Percentiles rank a stretch among this genome's conserved stretches.
Conservation (phyloP, 2,888 invertebrate genomes). For the Drosophila meridionalis region DNA sequence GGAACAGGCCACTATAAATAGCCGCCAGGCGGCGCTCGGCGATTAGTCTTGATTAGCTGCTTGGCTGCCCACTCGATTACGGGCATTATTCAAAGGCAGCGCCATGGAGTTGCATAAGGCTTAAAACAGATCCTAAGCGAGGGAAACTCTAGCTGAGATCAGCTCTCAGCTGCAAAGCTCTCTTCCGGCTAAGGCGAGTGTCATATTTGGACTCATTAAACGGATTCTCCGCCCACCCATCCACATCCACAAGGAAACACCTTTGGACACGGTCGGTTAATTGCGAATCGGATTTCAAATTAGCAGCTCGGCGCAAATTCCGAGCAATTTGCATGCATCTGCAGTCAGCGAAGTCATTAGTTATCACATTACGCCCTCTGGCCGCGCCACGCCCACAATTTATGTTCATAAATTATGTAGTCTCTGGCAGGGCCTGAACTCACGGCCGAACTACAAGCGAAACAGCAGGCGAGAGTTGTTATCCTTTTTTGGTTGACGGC, state of each 20-base stretch:
- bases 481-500: conserved; percentile 39
- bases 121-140: too few species aligned
- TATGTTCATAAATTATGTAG: conserved; percentile 70
- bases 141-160: not conserved
- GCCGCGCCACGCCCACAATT: conserved; percentile 47
- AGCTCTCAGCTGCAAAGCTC: not conserved
- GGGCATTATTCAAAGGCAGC: conserved; percentile 17
- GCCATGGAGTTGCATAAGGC: not conserved
- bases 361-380: conserved; percentile 43
- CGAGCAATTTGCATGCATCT: conserved; percentile 68
- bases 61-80: conserved; percentile 34
- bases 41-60: conserved; percentile 53
- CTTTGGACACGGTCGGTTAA: conserved; percentile 15
- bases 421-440: conserved; percentile 42
- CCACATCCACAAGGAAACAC: not conserved
- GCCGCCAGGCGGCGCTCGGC: conserved; percentile 79
- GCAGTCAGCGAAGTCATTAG: conserved; percentile 54
- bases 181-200: not conserved
- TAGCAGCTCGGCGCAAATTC: conserved; percentile 44
- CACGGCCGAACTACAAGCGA: conserved; percentile 12
- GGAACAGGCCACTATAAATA: conserved; percentile 30
- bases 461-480: conserved; percentile 24
- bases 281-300: conserved; percentile 55
- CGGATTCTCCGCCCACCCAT: not conserved
- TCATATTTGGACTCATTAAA: not conserved